Base-by-base conservation (phyloP, 2,113 vertebrate species). In the Alexandromys fortis region DNA sequence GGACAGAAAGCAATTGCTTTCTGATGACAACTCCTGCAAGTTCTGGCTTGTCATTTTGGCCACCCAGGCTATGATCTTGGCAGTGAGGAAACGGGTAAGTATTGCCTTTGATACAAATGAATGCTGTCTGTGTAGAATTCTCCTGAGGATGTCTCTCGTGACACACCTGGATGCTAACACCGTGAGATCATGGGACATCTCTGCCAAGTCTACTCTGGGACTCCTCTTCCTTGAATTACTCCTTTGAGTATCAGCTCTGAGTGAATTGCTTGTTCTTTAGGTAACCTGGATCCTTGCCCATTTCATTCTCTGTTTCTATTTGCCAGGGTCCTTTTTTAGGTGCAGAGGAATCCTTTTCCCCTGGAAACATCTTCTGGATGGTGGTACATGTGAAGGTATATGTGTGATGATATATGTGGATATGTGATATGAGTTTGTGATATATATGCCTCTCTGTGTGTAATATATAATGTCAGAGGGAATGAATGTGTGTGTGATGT, bases 321-420 rank as follows among this genome's bases (percentile, higher is more conserved):
- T 68, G 28, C 19, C 49, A 47, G 58, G 21, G 52, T 73, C 28
- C 35, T 67, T 63, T 87, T 87, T 19, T 0, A 58, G 16, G 70
- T 90, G 85, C 28, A 79, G 45, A 38, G 16, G 89, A 83, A 78
- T 45, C 7, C 26, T 92, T 79, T 76, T 12, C 26, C 24, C 5
- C 87, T 95, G 85, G 77, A 95, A 89, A n/a, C 2, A 85, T 89
- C 61, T 89, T 90, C n/a, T 83, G 79, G 35, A 83, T 68, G 17
- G 22, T 89, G 63, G 26, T 63, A 16, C 24, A 5, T 63, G n/a
- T 24, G 13, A 33, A 22, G 35, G 7, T 47, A 61, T 47, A 4
- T 47, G 42, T 67, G 14, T 55, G 6, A 49, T 45, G 21, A 22
- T 49, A 10, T 86, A 2, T 68, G 30, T 85, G 14, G 5, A 12